Percentiles rank a stretch among this genome's conserved stretches.
These are phyloP conservation scores for Drosophila koepferae DNA, from an alignment of 2,888 invertebrate genomes.

Conservation along the genomic window DNA sequence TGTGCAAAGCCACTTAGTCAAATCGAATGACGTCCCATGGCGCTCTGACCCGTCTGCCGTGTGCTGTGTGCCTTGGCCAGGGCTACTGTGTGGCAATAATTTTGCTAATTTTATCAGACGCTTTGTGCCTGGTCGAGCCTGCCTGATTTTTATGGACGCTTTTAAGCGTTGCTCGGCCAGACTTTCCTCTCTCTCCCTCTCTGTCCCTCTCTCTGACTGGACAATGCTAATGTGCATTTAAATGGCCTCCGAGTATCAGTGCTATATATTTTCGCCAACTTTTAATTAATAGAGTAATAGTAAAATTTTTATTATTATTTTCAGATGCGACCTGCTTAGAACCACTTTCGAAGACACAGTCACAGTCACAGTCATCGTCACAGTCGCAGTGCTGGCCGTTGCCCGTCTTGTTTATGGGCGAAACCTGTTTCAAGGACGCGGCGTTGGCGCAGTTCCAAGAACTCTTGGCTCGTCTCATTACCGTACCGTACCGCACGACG, in stretches of 20 bases:
- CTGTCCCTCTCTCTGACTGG: neutral
- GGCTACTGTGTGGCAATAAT: conserved; percentile 67
- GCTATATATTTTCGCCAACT: conserved; percentile 56
- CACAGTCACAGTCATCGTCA: neutral
- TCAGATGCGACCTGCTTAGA: conserved; percentile 26
- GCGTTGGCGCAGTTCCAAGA: conserved; percentile 73
- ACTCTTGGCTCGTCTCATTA: conserved; percentile 66
- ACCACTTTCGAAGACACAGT: conserved; percentile 8
- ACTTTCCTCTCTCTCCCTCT: neutral
- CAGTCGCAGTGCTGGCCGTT: conserved; percentile 19
- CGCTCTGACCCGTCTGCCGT: conserved; percentile 29
- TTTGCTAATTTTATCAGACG: conserved; percentile 68
- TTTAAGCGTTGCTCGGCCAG: conserved; percentile 41
- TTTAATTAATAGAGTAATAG: conserved; percentile 70
- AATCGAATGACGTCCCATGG: conserved; percentile 45
- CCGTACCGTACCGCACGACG: conserved; percentile 39
- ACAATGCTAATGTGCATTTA: conserved; percentile 71
- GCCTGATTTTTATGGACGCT: conserved; percentile 71
- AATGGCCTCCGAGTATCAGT: conserved; percentile 53
- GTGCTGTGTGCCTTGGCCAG: neutral
- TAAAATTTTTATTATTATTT: conserved; percentile 57
- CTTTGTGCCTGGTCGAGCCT: conserved; percentile 37
- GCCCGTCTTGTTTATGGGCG: conserved; percentile 61
- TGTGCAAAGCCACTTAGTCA: conserved; percentile 52
- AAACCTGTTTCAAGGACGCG: conserved; percentile 79